These are phyloP conservation scores for Ypsolopha sequella DNA, from an alignment of 2,888 invertebrate species.

Conservation along the genomic window DNA sequence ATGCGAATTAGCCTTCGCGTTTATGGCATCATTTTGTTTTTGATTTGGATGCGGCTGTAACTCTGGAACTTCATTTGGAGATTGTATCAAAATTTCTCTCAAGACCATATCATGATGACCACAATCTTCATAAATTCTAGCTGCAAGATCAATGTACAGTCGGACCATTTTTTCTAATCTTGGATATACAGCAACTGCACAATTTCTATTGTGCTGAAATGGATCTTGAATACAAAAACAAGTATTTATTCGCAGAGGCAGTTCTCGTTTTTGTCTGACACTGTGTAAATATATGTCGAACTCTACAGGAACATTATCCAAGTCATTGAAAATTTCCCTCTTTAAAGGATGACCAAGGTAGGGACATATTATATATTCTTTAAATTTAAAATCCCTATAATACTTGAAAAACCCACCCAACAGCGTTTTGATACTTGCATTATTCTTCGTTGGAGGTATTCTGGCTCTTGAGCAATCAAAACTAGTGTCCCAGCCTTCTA, in stretches of 20 bases:
- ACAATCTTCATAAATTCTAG: slow-evolving; percentile 10
- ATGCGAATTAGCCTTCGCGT: not conserved
- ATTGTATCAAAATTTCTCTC: not conserved
- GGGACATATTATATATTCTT: slow-evolving; percentile 17
- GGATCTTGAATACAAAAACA: slow-evolving; percentile 22
- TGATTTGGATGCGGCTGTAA: not conserved
- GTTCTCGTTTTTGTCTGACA: not conserved
- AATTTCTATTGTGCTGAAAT: slow-evolving; percentile 22
- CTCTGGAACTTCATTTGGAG: not conserved
- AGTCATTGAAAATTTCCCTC: not conserved
- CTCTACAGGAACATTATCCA: not conserved
- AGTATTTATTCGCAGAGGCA: slow-evolving; percentile 9
- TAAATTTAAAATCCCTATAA: slow-evolving; percentile 21
- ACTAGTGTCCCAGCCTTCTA: slow-evolving; percentile 73
- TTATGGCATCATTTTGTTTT: not conserved
- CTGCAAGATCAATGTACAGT: slow-evolving; percentile 5
- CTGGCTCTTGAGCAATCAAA: slow-evolving; percentile 63
- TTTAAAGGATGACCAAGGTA: slow-evolving; percentile 14
- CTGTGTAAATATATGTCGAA: not conserved
- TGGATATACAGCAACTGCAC: slow-evolving; percentile 14
- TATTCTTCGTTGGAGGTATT: slow-evolving; percentile 20
- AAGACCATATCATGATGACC: not conserved
- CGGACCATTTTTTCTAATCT: slow-evolving; percentile 8
- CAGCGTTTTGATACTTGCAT: slow-evolving; percentile 53
- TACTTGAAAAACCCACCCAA: slow-evolving; percentile 72